Base-by-base conservation (phyloP, 1,140 invertebrate species). In the Plutomurus gul region DNA sequence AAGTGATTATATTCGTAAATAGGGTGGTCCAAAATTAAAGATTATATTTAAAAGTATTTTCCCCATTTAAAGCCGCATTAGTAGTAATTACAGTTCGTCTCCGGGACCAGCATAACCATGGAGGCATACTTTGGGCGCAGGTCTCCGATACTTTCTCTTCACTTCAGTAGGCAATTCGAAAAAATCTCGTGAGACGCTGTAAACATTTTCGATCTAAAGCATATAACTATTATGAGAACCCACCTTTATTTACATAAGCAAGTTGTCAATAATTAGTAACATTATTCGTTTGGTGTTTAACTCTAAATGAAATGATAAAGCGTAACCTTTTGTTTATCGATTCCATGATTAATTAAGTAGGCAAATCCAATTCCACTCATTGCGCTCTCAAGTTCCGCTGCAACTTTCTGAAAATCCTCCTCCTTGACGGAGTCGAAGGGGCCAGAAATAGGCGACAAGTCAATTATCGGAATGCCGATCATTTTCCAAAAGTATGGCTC, bases 21-120 rank as follows among this genome's bases (percentile, higher is more conserved):
- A n/a, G n/a, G n/a, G n/a, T n/a, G n/a, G n/a, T n/a, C n/a, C n/a
- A n/a, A n/a, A n/a, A n/a, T n/a, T n/a, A n/a, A n/a, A n/a, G n/a
- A n/a, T n/a, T n/a, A n/a, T n/a, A n/a, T n/a, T n/a, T n/a, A n/a
- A n/a, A n/a, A n/a, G n/a, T n/a, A n/a, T n/a, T n/a, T n/a, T n/a
- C n/a, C n/a, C n/a, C n/a, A n/a, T n/a, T n/a, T n/a, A n/a, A n/a
- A n/a, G n/a, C n/a, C n/a, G n/a, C n/a, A n/a, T n/a, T n/a, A n/a
- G n/a, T n/a, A n/a, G n/a, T n/a, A n/a, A n/a, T 76, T 16, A 76
- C 75, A 65, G 20, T 75, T 79, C 78, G 10, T 79, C 78, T 36
- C 51, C 78, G 5, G 72, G 25, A 13, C 25, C 37, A 4, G 4
- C 6, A 40, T 75, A 79, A 6, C 78, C 78, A 33, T 74, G 43